Evolutionary conservation across 2,113 vertebrate species (phyloP), one percentile per base, ranked within the genome.

Genomic region (Astur gentilis): DNA sequence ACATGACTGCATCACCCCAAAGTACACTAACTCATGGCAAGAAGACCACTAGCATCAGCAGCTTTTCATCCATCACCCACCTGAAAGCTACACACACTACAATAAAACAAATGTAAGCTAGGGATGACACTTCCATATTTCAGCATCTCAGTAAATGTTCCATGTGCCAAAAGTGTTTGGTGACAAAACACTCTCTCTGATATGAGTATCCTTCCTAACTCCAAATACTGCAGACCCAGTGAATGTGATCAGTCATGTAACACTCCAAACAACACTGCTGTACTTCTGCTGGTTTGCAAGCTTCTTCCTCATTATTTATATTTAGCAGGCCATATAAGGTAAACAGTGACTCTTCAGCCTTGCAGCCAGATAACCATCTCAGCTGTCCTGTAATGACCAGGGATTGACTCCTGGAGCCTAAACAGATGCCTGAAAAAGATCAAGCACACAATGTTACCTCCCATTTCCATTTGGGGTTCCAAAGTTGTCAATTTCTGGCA

Each of bases 401-500:
- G 5, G 9, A 6, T 14, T 60, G 16, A 73, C 65, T 69, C 2
- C 47, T 62, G 55, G 16, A 78, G 15, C 19, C 3, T 57, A 75
- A 87, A 71, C 3, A 60, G 31, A 58, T 34, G 6, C 19, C 31
- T 79, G 7, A 75, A 82, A 89, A 75, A 49, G 7, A 70, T 7
- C 17, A 40, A 57, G 23, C 3, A 36, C 4, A 44, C 5, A 16
- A 6, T 62, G 6, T 11, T 86, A 34, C 15, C 6, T 66, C 25
- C 5, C 7, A 34, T 23, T 25, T 67, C n/a, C 21, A 19, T 64
- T 19, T 83, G 31, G 4, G 10, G 5, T 49, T 77, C 25, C 64
- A 50, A 12, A 27, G 19, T 31, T 45, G 2, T 18, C 26, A 23
- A 0, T 49, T 83, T 61, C 70, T 66, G 29, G 0, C 16, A 55